These are phyloP conservation scores for Chrysolina oricalcia DNA, from an alignment of 2,888 invertebrate species.

Conservation along the genomic window DNA sequence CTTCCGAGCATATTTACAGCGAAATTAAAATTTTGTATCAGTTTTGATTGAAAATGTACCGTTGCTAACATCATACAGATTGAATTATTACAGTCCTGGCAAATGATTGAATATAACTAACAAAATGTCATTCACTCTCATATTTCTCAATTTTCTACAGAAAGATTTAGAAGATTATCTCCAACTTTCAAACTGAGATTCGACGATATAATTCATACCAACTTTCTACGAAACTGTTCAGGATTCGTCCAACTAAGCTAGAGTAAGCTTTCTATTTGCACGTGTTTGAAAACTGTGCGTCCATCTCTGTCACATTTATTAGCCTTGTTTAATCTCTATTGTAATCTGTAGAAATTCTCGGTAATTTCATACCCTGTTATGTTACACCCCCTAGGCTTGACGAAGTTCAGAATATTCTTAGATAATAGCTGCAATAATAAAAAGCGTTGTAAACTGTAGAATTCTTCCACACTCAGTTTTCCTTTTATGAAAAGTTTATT, in stretches of 20 bases:
- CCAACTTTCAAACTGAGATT: not conserved
- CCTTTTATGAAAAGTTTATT: not conserved
- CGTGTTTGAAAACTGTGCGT: slow-evolving; percentile 38
- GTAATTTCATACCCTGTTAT: slow-evolving; percentile 29
- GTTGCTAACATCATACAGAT: too few species aligned
- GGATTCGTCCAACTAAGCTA: slow-evolving; percentile 15
- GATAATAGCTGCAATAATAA: slow-evolving; percentile 12
- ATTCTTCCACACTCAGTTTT: not conserved
- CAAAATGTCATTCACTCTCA: not conserved
- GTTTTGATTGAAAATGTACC: too few species aligned
- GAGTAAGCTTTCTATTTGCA: slow-evolving; percentile 40
- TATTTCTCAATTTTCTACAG: not conserved
- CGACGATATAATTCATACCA: not conserved
- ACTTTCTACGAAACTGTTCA: slow-evolving; percentile 25
- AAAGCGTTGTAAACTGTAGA: not conserved
- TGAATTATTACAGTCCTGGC: too few species aligned
- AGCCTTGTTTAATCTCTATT: slow-evolving; percentile 34
- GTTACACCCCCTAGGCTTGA: slow-evolving; percentile 34
- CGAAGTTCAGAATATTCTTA: slow-evolving; percentile 15
- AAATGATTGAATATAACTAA: not conserved
- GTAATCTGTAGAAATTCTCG: slow-evolving; percentile 36
- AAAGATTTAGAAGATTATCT: not conserved
- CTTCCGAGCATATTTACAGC: too few species aligned
- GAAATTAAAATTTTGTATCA: too few species aligned
- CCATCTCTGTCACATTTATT: slow-evolving; percentile 35